These are phyloP conservation scores for Aptenodytes forsteri DNA, from an alignment of 2,113 vertebrate genomes.

Conservation along the genomic window DNA sequence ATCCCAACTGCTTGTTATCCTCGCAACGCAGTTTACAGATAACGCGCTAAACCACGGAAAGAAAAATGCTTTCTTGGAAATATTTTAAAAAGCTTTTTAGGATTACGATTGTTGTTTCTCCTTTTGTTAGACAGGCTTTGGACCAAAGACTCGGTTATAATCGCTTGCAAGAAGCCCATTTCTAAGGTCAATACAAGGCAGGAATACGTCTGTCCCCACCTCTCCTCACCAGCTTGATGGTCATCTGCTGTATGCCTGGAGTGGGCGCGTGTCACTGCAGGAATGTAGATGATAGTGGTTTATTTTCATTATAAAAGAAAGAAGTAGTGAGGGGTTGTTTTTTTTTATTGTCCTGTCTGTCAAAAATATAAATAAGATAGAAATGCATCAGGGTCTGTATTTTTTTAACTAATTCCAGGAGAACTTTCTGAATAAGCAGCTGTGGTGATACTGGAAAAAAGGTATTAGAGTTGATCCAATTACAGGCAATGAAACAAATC, in stretches of 20 bases:
- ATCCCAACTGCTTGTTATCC: background rate
- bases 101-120: background rate
- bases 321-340: rapidly evolving
- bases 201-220: background rate
- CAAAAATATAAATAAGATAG: background rate
- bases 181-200: background rate
- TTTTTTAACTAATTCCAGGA: background rate
- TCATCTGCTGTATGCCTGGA: background rate
- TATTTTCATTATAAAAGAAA: background rate
- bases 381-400: background rate
- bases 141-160: background rate
- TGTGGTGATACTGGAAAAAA: background rate
- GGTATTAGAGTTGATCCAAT: background rate
- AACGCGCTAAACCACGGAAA: rapidly evolving
- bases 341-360: background rate
- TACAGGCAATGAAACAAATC: background rate
- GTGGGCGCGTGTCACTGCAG: background rate
- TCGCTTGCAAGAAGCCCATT: background rate
- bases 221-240: background rate
- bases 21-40: background rate
- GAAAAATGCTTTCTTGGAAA: background rate
- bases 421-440: background rate
- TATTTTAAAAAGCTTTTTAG: background rate
- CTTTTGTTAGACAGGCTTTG: background rate
- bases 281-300: background rate